These are phyloP conservation scores for Cosmia pyralina DNA, from an alignment of 2,888 invertebrate species.

Conservation along the genomic window DNA sequence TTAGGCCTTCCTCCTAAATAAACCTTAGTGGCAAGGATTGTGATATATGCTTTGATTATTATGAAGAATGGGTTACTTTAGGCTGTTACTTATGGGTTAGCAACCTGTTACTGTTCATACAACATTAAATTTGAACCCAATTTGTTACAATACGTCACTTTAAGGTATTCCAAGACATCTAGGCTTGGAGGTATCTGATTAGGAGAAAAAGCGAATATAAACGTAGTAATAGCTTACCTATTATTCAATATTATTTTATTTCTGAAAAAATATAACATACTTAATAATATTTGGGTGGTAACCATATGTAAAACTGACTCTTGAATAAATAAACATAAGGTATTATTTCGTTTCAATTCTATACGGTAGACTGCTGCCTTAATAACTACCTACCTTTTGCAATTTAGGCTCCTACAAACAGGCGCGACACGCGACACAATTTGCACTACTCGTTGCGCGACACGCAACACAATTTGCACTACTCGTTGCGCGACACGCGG, in stretches of 20 bases:
- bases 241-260: background rate
- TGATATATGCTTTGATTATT: conserved; percentile 37
- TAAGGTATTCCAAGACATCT: background rate
- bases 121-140: conserved; percentile 15
- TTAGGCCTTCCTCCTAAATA: conserved; percentile 49
- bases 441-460: too few species aligned
- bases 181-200: background rate
- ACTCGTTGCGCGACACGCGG: too few species aligned
- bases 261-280: background rate
- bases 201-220: conserved; percentile 1
- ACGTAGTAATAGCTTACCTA: background rate
- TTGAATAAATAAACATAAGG: background rate
- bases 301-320: background rate
- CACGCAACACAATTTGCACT: too few species aligned
- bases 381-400: background rate
- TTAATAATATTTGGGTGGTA: background rate
- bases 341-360: background rate
- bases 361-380: background rate
- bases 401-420: too few species aligned
- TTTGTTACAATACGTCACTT: conserved; percentile 3
- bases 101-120: conserved; percentile 22
- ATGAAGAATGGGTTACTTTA: conserved; percentile 45
- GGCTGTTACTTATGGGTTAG: conserved; percentile 14
- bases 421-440: too few species aligned
- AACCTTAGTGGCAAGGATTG: conserved; percentile 23